These are phyloP conservation scores for Drosophila baimaii DNA, from an alignment of 1,140 invertebrate genomes.

Conservation along the genomic window DNA sequence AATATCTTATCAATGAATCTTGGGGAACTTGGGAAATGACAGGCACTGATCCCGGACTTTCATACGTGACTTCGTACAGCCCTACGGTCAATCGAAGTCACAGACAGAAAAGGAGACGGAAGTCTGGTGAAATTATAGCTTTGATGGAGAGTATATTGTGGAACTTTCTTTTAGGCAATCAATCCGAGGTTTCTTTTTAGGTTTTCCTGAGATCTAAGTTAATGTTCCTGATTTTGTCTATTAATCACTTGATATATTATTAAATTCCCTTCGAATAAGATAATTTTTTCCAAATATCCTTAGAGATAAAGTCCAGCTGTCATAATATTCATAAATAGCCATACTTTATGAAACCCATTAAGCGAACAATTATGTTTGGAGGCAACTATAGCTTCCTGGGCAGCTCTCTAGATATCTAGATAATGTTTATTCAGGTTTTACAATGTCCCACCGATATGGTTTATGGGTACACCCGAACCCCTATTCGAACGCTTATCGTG, in stretches of 20 bases:
- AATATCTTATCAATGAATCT: conserved; percentile 52
- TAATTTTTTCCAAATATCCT: background rate
- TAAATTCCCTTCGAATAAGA: background rate
- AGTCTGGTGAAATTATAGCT: background rate
- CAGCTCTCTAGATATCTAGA: conserved; percentile 1
- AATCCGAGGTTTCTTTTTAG: background rate
- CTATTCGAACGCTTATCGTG: conserved; percentile 8
- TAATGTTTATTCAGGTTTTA: background rate
- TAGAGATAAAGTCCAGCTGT: background rate
- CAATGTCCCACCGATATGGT: background rate
- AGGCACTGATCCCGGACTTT: conserved; percentile 16
- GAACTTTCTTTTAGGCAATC: too few relatives aligned
- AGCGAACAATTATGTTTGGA: background rate
- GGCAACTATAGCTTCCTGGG: background rate
- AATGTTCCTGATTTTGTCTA: too few relatives aligned
- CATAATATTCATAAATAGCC: too few relatives aligned
- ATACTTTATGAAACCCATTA: background rate
- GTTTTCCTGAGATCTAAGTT: background rate
- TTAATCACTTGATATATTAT: background rate
- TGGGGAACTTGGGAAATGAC: conserved; percentile 13
- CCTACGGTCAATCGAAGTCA: conserved; percentile 7
- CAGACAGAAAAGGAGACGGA: background rate
- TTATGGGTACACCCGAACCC: conserved; percentile 5
- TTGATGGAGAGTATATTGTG: too few relatives aligned
- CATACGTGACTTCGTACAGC: conserved; percentile 46